A percentile compares a stretch with the other conserved stretches of the same genome.
These are phyloP conservation scores for Cacoxenus indagator DNA, from an alignment of 2,888 invertebrate genomes.

Conservation along the genomic window DNA sequence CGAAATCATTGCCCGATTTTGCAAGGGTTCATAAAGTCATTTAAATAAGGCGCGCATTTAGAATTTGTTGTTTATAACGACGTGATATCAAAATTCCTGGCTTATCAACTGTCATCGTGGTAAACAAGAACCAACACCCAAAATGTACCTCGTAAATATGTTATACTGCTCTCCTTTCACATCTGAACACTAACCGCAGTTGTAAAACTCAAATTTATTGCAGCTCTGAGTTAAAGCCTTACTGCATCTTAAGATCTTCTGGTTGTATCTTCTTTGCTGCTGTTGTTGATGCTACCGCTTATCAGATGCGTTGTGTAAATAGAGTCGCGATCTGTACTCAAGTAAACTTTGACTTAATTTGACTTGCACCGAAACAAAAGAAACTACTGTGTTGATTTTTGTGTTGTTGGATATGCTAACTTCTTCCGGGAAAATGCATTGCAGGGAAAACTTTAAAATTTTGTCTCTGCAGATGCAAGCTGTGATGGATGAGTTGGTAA, in stretches of 20 bases:
- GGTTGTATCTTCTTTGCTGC: conserved; percentile 1
- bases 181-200: not conserved
- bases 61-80: not conserved
- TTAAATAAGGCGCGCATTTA: conserved; percentile 18
- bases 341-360: conserved; percentile 35
- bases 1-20: conserved; percentile 32
- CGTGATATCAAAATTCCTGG: conserved; percentile 33
- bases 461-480: not conserved
- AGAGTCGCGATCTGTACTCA: not conserved
- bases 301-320: conserved; percentile 17
- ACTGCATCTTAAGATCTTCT: not conserved
- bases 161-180: not conserved
- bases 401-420: not conserved
- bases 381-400: conserved; percentile 49
- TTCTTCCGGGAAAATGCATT: conserved; percentile 30
- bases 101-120: conserved; percentile 42
- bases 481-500: not conserved
- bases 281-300: too few species aligned
- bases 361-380: conserved; percentile 40
- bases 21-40: conserved; percentile 33
- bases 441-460: not conserved
- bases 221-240: not conserved
- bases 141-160: not conserved
- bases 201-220: not conserved
- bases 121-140: not conserved